Base-by-base conservation (phyloP, 2,113 vertebrate species). In the Tichodroma muraria region DNA sequence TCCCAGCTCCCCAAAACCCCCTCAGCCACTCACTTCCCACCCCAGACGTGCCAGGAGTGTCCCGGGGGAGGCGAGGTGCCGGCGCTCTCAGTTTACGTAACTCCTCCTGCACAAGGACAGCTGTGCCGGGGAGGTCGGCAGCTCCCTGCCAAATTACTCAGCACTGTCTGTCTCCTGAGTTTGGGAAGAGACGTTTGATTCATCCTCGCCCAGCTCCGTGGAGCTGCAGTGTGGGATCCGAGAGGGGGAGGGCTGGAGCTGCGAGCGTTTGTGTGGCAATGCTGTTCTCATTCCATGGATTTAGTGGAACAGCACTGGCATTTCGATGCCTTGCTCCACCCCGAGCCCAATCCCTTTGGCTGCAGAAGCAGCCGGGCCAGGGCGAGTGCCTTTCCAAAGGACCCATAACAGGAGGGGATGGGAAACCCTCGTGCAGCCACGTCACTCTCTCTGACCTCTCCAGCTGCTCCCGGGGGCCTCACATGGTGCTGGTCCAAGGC, bases 131-230 rank as follows among this genome's bases (percentile, higher is more conserved):
- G 75, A 90, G 94, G 64, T 52, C 24, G 11, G 81, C 89, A 93
- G 24, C 82, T 57, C 68, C 70, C 87, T 94, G 94, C 87, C 88
- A 73, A 88, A 89, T 88, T 88, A 88, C 85, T 93, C 94, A 95
- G 93, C 93, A 88, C 47, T 78, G 93, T 88, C 95, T 93, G 89
- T 88, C 89, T 95, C 82, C 89, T 8, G 44, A 64, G 80, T 2
- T 89, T 3, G 72, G 94, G 49, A 66, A 88, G 85, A 91, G 84
- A 69, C 1, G 9, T 30, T 94, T 31, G 89, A 80, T 89, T 77
- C 93, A 88, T 59, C 81, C 66, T 40, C 19, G n/a, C n/a, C n/a
- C n/a, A n/a, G n/a, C n/a, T n/a, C 53, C 28, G 11, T 2, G 21
- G 66, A 87, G 84, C 93, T 56, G 90, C 76, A n/a, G 72, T 6